Base-by-base conservation (phyloP, 2,797 vertebrate species). In the Arctocebus calabarensis region DNA sequence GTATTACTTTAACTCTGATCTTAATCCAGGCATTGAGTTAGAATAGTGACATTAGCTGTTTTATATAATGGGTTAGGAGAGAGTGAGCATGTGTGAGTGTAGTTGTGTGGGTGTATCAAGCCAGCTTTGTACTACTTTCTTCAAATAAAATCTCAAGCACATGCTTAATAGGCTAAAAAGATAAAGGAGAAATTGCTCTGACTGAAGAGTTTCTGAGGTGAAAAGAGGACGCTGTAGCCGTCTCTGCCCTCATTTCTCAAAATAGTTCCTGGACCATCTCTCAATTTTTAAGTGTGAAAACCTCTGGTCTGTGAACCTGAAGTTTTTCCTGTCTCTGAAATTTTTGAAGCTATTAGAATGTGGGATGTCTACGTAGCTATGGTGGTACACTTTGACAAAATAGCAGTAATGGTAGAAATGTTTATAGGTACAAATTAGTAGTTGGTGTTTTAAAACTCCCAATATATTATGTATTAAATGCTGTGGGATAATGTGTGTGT, bases 341-440 rank as follows among this genome's bases (percentile, higher is more conserved):
- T 73, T n/a, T 91, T 84, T 73, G 4, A 84, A 52, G n/a, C 13
- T n/a, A 3, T 81, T 10, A 5, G 79, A 40, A 84, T 71, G 19
- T 10, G 4, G 79, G 34, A 84, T 71, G 19, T 81, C 14, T 62
- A 1, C 1, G 1, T 84, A 81, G 92, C 32, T 92, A 0, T 88
- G 74, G 14, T 78, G 32, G 79, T 71, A 3, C 14, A 27, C 10
- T 59, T 94, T 64, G 14, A 71, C 23, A 66, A 88, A 85, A 59
- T 78, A 66, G 74, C 37, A n/a, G 29, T 40, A 82, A 52, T 83
- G 34, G 25, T 73, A 77, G 55, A 90, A 61, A 52, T 88, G 70
- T 34, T 90, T 87, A 55, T 52, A 94, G 32, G 22, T 68, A 40
- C 52, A 79, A 68, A 59, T 87, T 70, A 75, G 64, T 84, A 87